phyloP scores from a whole-genome alignment of 2,888 invertebrate genomes.

The Arge pagana region DNA sequence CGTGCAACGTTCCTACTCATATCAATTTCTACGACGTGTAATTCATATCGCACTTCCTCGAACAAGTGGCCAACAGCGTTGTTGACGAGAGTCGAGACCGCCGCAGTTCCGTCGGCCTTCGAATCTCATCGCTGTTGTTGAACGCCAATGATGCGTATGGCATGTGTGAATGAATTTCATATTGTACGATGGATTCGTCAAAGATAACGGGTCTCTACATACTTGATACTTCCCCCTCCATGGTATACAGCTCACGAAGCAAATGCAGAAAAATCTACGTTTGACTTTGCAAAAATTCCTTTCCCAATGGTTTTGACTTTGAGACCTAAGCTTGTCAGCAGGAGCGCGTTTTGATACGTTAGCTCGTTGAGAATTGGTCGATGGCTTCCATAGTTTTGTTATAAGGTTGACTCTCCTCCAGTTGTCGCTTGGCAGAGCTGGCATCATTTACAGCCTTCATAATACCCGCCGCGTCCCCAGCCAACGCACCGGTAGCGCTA shows the following conservation, averaged over 20 bases:
- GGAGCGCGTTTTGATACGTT: neutral
- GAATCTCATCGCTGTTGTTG: too few relatives aligned
- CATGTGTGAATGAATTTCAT: too few relatives aligned
- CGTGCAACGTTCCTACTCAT: neutral
- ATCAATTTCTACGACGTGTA: neutral
- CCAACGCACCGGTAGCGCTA: too few relatives aligned
- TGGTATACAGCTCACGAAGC: neutral
- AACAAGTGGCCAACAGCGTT: too few relatives aligned
- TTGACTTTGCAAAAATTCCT: neutral
- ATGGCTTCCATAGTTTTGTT: too few relatives aligned
- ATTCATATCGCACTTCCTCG: neutral
- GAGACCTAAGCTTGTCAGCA: conserved; percentile 1
- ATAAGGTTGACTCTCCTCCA: conserved; percentile 20
- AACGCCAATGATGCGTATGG: too few relatives aligned
- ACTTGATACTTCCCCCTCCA: conserved; percentile 7
- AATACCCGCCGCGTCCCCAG: conserved; percentile 13
- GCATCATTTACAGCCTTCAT: conserved; percentile 14
- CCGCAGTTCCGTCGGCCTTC: too few relatives aligned
- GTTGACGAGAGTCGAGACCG: too few relatives aligned
- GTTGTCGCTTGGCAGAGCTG: conserved; percentile 6
- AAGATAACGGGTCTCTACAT: too few relatives aligned
- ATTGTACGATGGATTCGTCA: too few relatives aligned
- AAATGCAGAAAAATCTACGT: neutral
- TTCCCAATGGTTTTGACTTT: neutral
- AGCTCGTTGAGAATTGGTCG: neutral